Percentiles rank a stretch among this genome's conserved stretches.
Conservation (phyloP, 1,140 invertebrate species). For the Zelostemma sp. region DNA sequence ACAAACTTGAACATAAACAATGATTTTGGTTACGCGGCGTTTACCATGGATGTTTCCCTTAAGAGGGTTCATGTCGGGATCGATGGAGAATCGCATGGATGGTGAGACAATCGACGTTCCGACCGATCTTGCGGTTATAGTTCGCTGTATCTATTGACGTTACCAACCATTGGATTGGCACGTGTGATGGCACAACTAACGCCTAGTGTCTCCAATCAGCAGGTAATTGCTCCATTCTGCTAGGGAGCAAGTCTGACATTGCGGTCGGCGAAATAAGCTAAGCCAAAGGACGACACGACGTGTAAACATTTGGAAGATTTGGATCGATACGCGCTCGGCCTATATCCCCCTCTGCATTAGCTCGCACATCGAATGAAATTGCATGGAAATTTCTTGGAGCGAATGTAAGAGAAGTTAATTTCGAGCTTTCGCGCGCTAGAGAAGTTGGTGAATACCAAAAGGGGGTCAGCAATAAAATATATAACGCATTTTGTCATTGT, state of each 20-base stretch:
- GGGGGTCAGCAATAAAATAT: slow-evolving; percentile 37
- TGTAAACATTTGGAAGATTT: slow-evolving; percentile 40
- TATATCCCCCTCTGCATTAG: slow-evolving; percentile 17
- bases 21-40: slow-evolving; percentile 30
- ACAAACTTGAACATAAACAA: slow-evolving; percentile 17
- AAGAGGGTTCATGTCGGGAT: slow-evolving; percentile 39
- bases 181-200: slow-evolving; percentile 64
- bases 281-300: slow-evolving; percentile 32
- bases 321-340: slow-evolving; percentile 37
- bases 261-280: slow-evolving; percentile 42
- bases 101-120: slow-evolving; percentile 44
- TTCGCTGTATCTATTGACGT: slow-evolving; percentile 53
- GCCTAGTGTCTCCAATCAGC: slow-evolving; percentile 57
- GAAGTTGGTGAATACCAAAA: slow-evolving; percentile 15
- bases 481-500: slow-evolving; percentile 35
- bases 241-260: slow-evolving; percentile 46
- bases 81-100: slow-evolving; percentile 47
- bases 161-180: slow-evolving; percentile 59
- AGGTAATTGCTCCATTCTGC: slow-evolving; percentile 55
- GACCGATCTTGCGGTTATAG: slow-evolving; percentile 46
- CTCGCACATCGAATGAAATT: neutral
- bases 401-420: too few species aligned
- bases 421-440: neutral
- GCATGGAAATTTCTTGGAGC: too few species aligned
- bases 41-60: slow-evolving; percentile 25